Evolutionary conservation across 2,113 vertebrate species (phyloP).

Genomic region (Xyliphius kryptos): DNA sequence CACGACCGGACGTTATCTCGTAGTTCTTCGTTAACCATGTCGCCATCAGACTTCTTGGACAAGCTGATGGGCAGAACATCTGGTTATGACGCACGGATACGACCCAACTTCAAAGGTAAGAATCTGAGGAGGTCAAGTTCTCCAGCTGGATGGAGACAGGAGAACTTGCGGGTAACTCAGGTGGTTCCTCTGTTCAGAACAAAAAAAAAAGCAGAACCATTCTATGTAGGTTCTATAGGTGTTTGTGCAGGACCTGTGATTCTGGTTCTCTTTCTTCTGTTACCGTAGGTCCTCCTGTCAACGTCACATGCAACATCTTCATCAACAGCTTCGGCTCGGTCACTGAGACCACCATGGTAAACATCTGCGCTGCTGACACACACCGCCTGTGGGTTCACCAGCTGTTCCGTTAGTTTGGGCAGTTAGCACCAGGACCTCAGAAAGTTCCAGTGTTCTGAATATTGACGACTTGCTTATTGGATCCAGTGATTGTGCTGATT

Average conservation of each 20-base stretch:
- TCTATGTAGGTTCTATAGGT: too few species aligned
- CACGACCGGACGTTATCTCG: conserved; percentile 80
- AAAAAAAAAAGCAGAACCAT: too few species aligned
- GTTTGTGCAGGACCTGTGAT: not conserved
- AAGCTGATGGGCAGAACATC: conserved; percentile 97
- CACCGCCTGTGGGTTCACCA: too few species aligned
- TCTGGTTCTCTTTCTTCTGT: conserved; percentile 58
- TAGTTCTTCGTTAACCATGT: conserved; percentile 80
- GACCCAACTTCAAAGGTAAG: conserved; percentile 98
- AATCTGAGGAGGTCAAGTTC: not conserved
- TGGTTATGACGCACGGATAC: conserved; percentile 94
- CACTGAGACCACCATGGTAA: conserved; percentile 99
- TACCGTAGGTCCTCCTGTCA: conserved; percentile 91
- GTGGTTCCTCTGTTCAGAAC: too few species aligned
- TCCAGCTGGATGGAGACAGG: too few species aligned
- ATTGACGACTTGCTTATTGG: conserved; percentile 10
- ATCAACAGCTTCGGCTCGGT: conserved; percentile 99
- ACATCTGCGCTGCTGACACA: conserved; percentile 49
- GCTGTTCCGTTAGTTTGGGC: too few species aligned
- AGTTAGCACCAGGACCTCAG: too few species aligned
- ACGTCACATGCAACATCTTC: conserved; percentile 99
- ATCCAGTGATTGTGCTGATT: conserved; percentile 34
- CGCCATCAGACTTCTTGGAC: conserved; percentile 98
- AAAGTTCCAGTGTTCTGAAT: not conserved
- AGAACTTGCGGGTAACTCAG: too few species aligned